Evolutionary conservation across 2,888 invertebrate genomes (phyloP).

Genomic region (Frankliniella fusca): DNA sequence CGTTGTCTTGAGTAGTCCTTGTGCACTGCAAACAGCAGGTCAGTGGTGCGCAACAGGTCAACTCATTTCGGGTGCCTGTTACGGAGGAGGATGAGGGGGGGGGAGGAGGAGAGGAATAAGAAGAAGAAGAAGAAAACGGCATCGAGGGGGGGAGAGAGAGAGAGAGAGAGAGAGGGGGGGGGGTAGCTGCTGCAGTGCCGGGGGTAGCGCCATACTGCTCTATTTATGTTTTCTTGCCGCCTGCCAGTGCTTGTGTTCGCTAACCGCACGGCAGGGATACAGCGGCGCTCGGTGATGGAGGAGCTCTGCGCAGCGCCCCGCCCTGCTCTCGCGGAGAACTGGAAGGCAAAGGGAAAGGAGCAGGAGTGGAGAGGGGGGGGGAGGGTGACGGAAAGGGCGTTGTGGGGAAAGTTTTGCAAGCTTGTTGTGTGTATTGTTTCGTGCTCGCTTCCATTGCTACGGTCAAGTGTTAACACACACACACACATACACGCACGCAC

Average conservation of each 20-base stretch:
- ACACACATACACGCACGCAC: not conserved
- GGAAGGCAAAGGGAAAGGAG: constrained; percentile 1
- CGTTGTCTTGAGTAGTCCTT: no score
- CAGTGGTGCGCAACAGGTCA: no score
- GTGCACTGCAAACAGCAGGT: no score
- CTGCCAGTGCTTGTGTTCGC: constrained; percentile 21
- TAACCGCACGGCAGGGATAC: constrained; percentile 8
- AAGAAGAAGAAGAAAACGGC: not conserved
- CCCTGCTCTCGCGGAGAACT: not conserved
- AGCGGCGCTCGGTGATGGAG: constrained; percentile 11
- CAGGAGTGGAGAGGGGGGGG: not conserved
- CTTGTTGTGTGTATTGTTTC: constrained; percentile 12
- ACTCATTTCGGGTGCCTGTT: no score
- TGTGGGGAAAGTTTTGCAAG: constrained; percentile 1
- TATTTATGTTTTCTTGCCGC: constrained; percentile 25
- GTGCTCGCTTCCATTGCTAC: not conserved
- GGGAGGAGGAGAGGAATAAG: not conserved
- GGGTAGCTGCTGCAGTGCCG: not conserved
- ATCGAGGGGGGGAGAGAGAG: not conserved
- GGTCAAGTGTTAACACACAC: not conserved
- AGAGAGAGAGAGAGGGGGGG: not conserved
- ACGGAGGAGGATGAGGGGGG: no score
- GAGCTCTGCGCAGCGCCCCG: not conserved
- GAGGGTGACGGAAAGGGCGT: not conserved
- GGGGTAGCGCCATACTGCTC: not conserved